phyloP scores from a whole-genome alignment of 1,140 invertebrate genomes.

The Ridgeia piscesae region DNA sequence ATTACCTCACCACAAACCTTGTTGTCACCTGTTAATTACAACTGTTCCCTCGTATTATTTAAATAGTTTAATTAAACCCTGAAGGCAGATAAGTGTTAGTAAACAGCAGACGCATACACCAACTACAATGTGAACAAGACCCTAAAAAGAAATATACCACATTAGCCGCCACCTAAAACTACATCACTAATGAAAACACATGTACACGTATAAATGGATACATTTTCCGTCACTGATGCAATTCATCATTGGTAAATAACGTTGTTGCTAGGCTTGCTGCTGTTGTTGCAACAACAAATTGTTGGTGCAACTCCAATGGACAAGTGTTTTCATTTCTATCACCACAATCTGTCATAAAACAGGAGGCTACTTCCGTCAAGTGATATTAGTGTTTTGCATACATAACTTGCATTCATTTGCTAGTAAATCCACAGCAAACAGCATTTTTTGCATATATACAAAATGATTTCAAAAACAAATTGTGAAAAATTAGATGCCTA shows the following conservation, averaged over 20 bases:
- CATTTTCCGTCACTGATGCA: not conserved
- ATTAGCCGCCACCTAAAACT: not conserved
- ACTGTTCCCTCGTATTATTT: not conserved
- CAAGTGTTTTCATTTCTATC: not conserved
- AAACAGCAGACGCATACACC: not conserved
- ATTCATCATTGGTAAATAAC: not conserved
- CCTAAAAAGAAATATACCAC: not conserved
- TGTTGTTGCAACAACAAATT: no score
- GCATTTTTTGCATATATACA: not conserved
- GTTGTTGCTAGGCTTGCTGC: not conserved
- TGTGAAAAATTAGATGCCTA: no score
- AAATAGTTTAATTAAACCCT: not conserved
- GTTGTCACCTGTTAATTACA: not conserved
- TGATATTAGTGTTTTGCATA: not conserved
- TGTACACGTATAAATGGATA: not conserved
- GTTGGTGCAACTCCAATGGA: not conserved
- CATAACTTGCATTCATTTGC: not conserved
- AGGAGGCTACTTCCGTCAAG: not conserved
- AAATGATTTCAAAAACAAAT: no score
- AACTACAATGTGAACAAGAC: not conserved
- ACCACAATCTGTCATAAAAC: not conserved
- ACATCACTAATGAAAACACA: not conserved
- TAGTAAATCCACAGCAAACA: not conserved
- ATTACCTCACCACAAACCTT: not conserved
- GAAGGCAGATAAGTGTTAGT: not conserved